Base-by-base conservation (phyloP, 2,113 vertebrate genomes). In the Colaptes auratus region DNA sequence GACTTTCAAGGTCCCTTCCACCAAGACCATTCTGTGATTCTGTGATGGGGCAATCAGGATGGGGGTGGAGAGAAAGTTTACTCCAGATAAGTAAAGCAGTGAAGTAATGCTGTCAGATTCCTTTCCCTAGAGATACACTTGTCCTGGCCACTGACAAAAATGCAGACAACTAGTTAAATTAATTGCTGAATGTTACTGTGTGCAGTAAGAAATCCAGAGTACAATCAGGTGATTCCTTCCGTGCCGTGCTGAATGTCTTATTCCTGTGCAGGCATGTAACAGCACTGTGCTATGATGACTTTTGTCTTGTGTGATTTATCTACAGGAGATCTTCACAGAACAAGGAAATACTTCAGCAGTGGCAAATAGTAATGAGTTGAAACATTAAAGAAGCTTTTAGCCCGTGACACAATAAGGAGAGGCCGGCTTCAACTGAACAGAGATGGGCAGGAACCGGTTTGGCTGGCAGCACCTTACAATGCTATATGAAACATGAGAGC, bases 401-500 rank as follows among this genome's bases (percentile, higher is more conserved):
- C 15, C 55, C 70, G 10, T 71, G 60, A 83, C 76, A 60, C 0
- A 2, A 58, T 76, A 89, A 86, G 88, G 84, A 88, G 64, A 55
- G 77, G 91, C 21, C 56, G 73, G 39, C 61, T 72, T 55, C 75
- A 87, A 66, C 80, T 76, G 87, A 89, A 82, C 46, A 70, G 16
- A 73, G 27, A 80, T 17, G 24, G 18, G 31, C 65, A 86, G 76
- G 82, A 95, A 97, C 85, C 35, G 27, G 95, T 95, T 88, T 92
- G 79, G 6, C 93, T 91, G 56, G 90, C 76, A 82, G 10, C 50
- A 52, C 67, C 12, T 92, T 79, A 74, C 27, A 30, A 53, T 61
- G 82, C 61, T 88, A 81, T 88, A 82, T 67, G 96, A 92, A 93
- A 91, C 21, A 88, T 7, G 73, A 96, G 79, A 86, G 44, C 91